Evolutionary conservation across 2,113 vertebrate genomes (phyloP).

Genomic region (Microcebus ravelobensis): DNA sequence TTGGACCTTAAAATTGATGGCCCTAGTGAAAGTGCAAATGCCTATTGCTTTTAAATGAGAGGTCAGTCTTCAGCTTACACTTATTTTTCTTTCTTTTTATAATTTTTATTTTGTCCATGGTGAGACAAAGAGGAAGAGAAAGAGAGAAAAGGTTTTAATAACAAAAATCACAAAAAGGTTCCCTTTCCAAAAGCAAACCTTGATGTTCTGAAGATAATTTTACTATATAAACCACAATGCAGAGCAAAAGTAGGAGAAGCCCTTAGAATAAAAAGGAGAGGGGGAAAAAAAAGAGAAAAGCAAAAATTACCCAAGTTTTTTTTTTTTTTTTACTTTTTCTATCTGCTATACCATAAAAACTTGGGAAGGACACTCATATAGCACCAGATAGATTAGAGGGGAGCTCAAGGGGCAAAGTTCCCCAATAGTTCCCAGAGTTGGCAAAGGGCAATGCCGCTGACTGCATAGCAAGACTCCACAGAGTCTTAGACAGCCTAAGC

Average conservation of each 20-base stretch:
- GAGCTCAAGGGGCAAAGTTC: not conserved
- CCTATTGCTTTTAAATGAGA: not conserved
- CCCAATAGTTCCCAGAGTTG: not conserved
- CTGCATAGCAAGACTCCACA: not conserved
- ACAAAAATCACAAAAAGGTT: not conserved
- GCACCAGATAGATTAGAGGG: not conserved
- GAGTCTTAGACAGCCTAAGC: not conserved
- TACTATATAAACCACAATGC: not conserved
- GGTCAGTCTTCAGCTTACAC: not conserved
- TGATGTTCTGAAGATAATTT: not conserved
- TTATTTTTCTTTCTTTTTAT: not conserved
- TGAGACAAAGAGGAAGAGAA: not conserved
- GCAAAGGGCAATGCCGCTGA: too few species aligned
- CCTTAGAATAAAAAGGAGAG: not conserved
- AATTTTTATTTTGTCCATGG: not conserved
- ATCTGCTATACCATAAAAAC: not conserved
- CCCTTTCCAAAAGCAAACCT: slow-evolving; percentile 5
- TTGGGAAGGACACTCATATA: not conserved
- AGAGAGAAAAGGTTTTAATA: not conserved
- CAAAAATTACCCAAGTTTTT: not conserved
- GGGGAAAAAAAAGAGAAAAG: not conserved
- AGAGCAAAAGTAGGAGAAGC: not conserved
- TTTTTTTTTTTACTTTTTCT: not conserved
- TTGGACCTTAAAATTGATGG: slow-evolving; percentile 1
- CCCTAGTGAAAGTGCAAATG: not conserved